Conservation (phyloP, 1,140 invertebrate species). For the Panagrolaimus sp. region DNA sequence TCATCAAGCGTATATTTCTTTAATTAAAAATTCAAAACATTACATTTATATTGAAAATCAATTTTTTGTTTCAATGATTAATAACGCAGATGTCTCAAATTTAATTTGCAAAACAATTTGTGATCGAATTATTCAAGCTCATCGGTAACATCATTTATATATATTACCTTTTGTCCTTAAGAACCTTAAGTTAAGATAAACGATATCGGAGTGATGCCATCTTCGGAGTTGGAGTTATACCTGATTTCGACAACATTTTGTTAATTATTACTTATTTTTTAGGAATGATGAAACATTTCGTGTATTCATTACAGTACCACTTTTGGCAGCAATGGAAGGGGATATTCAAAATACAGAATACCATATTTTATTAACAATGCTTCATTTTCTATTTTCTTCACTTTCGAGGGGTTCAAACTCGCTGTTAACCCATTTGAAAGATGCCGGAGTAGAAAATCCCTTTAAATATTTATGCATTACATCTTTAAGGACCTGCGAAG, state of each 20-base stretch:
- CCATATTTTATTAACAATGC: slow-evolving; percentile 82
- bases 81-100: slow-evolving; percentile 61
- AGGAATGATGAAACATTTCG: slow-evolving; percentile 69
- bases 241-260: background rate
- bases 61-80: slow-evolving; percentile 82
- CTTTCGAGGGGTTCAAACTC: slow-evolving; percentile 69
- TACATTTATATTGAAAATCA: slow-evolving; percentile 70
- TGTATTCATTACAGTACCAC: slow-evolving; percentile 86
- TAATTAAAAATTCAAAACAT: slow-evolving; percentile 82
- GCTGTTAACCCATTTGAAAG: slow-evolving; percentile 61
- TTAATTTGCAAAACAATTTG: slow-evolving; percentile 64
- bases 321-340: slow-evolving; percentile 88
- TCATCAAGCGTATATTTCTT: slow-evolving; percentile 84
- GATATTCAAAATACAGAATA: slow-evolving; percentile 84
- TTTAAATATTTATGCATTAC: slow-evolving; percentile 84
- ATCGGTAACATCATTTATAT: slow-evolving; percentile 65
- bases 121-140: slow-evolving; percentile 78
- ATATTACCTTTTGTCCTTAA: slow-evolving; percentile 7
- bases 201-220: background rate
- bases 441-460: slow-evolving; percentile 73
- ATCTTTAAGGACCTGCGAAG: slow-evolving; percentile 78
- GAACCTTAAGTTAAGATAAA: background rate
- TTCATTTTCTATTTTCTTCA: slow-evolving; percentile 92
- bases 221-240: background rate
- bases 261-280: slow-evolving; percentile 25